Percentiles rank a stretch among this genome's conserved stretches.
These are phyloP conservation scores for Geotrupes spiniger DNA, from an alignment of 2,888 invertebrate genomes.

Conservation along the genomic window DNA sequence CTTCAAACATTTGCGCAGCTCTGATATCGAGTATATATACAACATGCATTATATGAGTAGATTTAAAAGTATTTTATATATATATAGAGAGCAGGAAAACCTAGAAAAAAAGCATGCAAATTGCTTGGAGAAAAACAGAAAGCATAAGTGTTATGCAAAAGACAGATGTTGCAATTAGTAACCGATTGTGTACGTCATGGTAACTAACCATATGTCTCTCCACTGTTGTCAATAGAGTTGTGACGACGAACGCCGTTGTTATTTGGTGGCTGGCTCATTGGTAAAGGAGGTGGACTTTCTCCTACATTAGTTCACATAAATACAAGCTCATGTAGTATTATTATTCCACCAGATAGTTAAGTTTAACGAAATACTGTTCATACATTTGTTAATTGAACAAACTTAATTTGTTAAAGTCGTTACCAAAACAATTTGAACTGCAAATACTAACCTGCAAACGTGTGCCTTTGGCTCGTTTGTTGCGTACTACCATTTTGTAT, in stretches of 20 bases:
- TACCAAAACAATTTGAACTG: no score
- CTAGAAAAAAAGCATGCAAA: no score
- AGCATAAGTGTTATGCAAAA: slow-evolving; percentile 5
- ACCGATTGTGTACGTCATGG: slow-evolving; percentile 13
- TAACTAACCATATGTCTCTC: slow-evolving; percentile 47
- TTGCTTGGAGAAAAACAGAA: not conserved
- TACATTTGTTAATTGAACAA: no score
- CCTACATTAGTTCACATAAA: slow-evolving; percentile 41
- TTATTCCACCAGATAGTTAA: no score
- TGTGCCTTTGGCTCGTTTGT: slow-evolving; percentile 34
- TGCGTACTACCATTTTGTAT: slow-evolving; percentile 41
- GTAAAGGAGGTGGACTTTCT: slow-evolving; percentile 60
- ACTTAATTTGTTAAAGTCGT: no score
- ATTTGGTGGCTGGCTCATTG: slow-evolving; percentile 55
- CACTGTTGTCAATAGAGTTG: slow-evolving; percentile 43
- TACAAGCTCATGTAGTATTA: slow-evolving; percentile 12
- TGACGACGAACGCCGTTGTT: slow-evolving; percentile 36
- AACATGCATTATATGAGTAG: no score
- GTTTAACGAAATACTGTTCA: no score
- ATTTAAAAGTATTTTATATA: no score
- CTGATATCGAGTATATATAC: no score
- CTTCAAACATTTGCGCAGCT: no score
- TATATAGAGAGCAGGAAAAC: no score
- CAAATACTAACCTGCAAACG: slow-evolving; percentile 39
- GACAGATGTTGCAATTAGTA: slow-evolving; percentile 8